Evolutionary conservation across 2,113 vertebrate genomes (phyloP).

Genomic region (Morone saxatilis): DNA sequence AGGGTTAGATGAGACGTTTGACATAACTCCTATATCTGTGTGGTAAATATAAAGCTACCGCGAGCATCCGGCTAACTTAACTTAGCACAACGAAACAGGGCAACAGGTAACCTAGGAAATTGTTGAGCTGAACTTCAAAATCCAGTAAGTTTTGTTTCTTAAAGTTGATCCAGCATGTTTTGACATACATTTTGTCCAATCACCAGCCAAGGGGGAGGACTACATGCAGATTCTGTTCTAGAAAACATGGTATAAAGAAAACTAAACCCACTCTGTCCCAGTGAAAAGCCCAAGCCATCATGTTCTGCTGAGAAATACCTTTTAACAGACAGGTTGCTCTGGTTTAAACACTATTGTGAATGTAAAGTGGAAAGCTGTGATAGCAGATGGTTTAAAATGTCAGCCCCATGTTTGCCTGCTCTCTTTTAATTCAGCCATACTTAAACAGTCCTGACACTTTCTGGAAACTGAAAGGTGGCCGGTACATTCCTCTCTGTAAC

Average conservation of each 20-base stretch:
- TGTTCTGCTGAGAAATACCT: not conserved
- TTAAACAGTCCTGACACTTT: conserved; percentile 6
- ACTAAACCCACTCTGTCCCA: not conserved
- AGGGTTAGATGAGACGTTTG: not conserved
- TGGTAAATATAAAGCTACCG: too few species aligned
- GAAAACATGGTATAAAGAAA: not conserved
- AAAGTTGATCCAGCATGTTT: not conserved
- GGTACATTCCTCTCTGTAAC: not conserved
- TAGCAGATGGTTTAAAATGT: conserved; percentile 1
- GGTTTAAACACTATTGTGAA: not conserved
- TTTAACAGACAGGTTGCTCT: not conserved
- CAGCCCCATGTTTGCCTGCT: not conserved
- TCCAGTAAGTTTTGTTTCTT: not conserved
- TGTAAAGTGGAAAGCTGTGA: not conserved
- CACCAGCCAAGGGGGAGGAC: not conserved
- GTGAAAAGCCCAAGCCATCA: not conserved
- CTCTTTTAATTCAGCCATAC: not conserved
- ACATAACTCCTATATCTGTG: not conserved
- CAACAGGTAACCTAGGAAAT: not conserved
- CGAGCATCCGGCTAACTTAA: not conserved
- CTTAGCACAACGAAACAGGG: not conserved
- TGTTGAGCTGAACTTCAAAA: not conserved
- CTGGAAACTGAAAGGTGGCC: not conserved
- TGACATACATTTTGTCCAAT: not conserved
- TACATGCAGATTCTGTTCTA: not conserved